Base-by-base conservation (phyloP, 1,140 invertebrate species). In the Temnothorax curvispinosus region DNA sequence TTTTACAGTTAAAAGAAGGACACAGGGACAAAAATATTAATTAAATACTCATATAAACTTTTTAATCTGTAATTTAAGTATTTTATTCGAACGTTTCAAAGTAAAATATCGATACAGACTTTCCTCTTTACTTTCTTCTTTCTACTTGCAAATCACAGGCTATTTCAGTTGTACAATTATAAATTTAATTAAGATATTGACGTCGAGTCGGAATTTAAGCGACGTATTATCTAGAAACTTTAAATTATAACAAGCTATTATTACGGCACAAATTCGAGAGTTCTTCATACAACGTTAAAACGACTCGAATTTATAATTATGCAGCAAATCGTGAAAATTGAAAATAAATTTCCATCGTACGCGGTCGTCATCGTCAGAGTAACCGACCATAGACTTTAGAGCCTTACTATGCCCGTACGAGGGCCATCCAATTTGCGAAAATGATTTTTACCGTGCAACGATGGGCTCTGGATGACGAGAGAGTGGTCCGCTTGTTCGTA, bases 381-480 rank as follows among this genome's bases (percentile, higher is more conserved):
- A n/a, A 47, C 21, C 13, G 60, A 21, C n/a, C 13, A 18, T 50
- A 65, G 7, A 41, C 21, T 50, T n/a, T n/a, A 6, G n/a, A 38
- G 27, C 27, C 54, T 82, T 58, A 35, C 38, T 15, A 27, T 50
- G n/a, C 18, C 9, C 9, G 52, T 77, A 69, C 47, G 27, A 77
- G 60, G 41, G 13, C 38, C 52, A 72, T 87, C 62, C 71, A 75
- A 72, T 71, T 76, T 76, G 35, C 47, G 54, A 62, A 81, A 87
- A 87, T 81, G 78, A 84, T 87, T 89, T 89, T 89, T 67, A 18
- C 58, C 50, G n/a, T 50, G n/a, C 18, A 50, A 85, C 35, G 8
- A 62, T 27, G 54, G n/a, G 2, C 6, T 52, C 13, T 9, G 41
- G 18, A 44, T n/a, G 65, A 50, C 44, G n/a, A 72, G 21, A 21